Base-by-base conservation (phyloP, 1,140 invertebrate species). In the Chelonus insularis region DNA sequence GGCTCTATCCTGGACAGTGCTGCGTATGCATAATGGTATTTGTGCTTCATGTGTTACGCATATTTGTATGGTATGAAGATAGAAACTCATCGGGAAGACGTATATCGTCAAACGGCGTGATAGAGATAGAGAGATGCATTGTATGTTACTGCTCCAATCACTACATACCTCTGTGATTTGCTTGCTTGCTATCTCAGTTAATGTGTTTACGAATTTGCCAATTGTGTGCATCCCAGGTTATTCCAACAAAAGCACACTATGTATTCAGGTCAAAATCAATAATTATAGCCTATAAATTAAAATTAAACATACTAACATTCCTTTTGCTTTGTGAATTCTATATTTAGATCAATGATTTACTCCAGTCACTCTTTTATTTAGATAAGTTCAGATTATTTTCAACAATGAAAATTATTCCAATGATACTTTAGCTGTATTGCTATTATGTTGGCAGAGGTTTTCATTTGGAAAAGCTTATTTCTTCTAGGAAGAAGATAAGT, bases 151-250 rank as follows among this genome's bases (percentile, higher is more conserved):
- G 11, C 21, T 20, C 51, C 47, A 52, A 52, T 32, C 32, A 50
- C 23, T 50, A 37, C 36, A 43, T 25, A 62, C 54, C 60, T 41
- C 23, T 36, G 8, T 39, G 50, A 60, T 63, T 60, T 61, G 57
- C 64, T 68, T 58, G 58, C 25, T 9, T 43, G 43, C 39, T 50
- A 48, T 55, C 21, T 21, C 3, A 36, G 66, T 59, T 66, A 69
- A 69, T 66, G 66, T 68, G 67, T 69, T 69, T 69, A 66, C 67
- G 63, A 59, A 68, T 63, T 50, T 61, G 55, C 41, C 66, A 47
- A 68, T 67, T 68, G 66, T 56, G 9, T 23, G 25, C 25, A 50
- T 50, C 20, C 12, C 11, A 9, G 9, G 21, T 50, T 50, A 50
- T 29, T 23, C 6, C 23, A 23, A 50, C 20, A 39, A 39, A 39